phyloP scores from a whole-genome alignment of 2,113 vertebrate genomes.

The Vimba vimba region DNA sequence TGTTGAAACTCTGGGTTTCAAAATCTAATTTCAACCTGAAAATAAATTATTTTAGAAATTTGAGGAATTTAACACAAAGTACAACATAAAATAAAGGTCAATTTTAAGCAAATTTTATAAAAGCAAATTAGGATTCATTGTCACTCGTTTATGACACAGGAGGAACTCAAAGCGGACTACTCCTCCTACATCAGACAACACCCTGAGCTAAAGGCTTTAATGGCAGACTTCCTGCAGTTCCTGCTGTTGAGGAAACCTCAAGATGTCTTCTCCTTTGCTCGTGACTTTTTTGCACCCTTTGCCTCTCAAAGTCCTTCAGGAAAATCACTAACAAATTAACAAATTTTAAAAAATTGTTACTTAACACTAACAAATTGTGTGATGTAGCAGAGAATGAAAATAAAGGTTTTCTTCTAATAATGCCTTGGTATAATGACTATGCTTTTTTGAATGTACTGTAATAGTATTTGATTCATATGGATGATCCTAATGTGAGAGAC shows the following conservation, averaged over 20 bases:
- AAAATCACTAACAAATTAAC: background rate
- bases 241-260: constrained; percentile 86
- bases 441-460: background rate
- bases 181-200: constrained; percentile 80
- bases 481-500: background rate
- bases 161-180: constrained; percentile 81
- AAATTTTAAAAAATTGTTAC: no score
- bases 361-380: background rate
- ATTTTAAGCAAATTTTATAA: background rate
- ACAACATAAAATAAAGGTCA: background rate
- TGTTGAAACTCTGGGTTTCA: background rate
- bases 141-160: constrained; percentile 70
- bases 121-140: background rate
- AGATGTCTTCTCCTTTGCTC: constrained; percentile 81
- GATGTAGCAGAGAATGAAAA: background rate
- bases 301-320: background rate
- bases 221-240: constrained; percentile 89
- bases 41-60: background rate
- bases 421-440: background rate
- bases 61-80: background rate
- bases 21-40: background rate
- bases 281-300: constrained; percentile 82
- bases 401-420: constrained; percentile 11
- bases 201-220: constrained; percentile 81
- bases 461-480: background rate